Percentiles rank a stretch among this genome's conserved stretches.
Conservation (phyloP, 2,797 vertebrate genomes). For the Sebastes wilsoni region DNA sequence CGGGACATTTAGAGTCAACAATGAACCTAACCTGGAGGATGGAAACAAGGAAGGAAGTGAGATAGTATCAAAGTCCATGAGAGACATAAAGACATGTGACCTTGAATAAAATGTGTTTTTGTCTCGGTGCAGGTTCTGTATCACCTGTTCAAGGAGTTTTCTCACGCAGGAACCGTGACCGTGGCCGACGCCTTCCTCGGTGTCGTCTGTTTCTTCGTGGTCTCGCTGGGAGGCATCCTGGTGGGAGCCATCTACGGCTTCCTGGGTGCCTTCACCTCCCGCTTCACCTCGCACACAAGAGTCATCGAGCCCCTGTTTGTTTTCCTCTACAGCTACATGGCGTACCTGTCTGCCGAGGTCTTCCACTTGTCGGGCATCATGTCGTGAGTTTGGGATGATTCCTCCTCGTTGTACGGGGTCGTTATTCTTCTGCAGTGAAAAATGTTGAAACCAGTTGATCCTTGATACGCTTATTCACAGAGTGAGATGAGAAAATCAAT, state of each 20-base stretch:
- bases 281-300: conserved; percentile 94
- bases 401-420: not conserved
- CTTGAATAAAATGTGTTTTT: not conserved
- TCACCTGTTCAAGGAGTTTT: conserved; percentile 94
- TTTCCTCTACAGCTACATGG: conserved; percentile 99
- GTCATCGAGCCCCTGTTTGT: conserved; percentile 99
- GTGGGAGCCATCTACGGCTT: conserved; percentile 92
- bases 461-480: not conserved
- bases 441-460: not conserved
- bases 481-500: not conserved
- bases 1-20: too few species aligned
- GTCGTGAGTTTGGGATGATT: conserved; percentile 84
- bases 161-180: conserved; percentile 81
- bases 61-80: not conserved
- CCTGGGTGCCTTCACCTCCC: conserved; percentile 93
- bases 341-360: conserved; percentile 94
- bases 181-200: conserved; percentile 89
- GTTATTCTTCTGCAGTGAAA: not conserved
- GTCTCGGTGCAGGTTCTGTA: conserved; percentile 88
- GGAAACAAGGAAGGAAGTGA: not conserved
- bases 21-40: too few species aligned
- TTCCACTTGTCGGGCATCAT: conserved; percentile 99
- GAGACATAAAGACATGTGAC: not conserved
- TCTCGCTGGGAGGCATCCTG: conserved; percentile 89
- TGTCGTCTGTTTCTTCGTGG: conserved; percentile 93